Conservation (phyloP, 2,113 vertebrate species). For the Corynorhinus townsendii region DNA sequence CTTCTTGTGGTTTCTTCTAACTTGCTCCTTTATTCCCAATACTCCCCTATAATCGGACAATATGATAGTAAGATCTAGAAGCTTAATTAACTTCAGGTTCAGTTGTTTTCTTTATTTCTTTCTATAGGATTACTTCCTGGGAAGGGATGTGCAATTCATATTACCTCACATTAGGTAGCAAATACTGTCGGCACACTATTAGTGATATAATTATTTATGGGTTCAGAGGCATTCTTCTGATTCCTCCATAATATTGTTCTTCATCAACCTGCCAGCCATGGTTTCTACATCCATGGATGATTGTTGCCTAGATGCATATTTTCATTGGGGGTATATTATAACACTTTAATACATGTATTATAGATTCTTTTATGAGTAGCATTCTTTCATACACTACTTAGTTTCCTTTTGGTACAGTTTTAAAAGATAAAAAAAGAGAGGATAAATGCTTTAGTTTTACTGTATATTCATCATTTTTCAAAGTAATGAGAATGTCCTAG, state of each 20-base stretch:
- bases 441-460: not conserved
- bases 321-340: not conserved
- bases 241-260: not conserved
- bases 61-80: not conserved
- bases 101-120: not conserved
- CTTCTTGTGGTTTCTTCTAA: not conserved
- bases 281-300: not conserved
- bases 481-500: not conserved
- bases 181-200: not conserved
- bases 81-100: not conserved
- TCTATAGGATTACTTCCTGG: not conserved
- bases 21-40: not conserved
- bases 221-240: not conserved
- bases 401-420: not conserved
- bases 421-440: not conserved
- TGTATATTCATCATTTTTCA: conserved; percentile 10
- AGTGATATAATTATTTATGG: not conserved
- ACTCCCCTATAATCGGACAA: not conserved
- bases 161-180: not conserved
- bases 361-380: not conserved
- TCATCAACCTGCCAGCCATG: not conserved
- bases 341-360: not conserved
- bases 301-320: not conserved
- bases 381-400: not conserved
- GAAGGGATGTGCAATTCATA: not conserved